Conservation (phyloP, 2,888 invertebrate species). For the Toxonevra muliebris region DNA sequence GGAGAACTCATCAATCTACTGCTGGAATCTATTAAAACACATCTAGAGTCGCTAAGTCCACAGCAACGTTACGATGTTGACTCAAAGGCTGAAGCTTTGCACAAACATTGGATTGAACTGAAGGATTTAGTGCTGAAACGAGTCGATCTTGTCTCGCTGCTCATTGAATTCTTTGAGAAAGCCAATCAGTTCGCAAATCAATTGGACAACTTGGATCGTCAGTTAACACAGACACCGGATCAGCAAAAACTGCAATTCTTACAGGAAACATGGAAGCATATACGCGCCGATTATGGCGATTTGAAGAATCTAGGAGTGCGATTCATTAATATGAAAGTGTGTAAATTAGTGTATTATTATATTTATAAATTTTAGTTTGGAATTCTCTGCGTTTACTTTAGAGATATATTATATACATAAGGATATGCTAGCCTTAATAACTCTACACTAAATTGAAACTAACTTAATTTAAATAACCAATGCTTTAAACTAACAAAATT, state of each 20-base stretch:
- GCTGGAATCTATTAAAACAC: constrained; percentile 71
- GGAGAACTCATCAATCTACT: constrained; percentile 75
- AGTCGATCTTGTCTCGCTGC: constrained; percentile 73
- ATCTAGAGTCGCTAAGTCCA: constrained; percentile 73
- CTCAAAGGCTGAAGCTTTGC: constrained; percentile 71
- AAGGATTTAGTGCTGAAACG: constrained; percentile 71
- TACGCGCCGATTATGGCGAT: constrained; percentile 72
- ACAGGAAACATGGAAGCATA: constrained; percentile 69
- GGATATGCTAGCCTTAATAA: no score
- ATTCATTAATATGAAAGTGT: constrained; percentile 68
- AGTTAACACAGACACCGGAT: constrained; percentile 67
- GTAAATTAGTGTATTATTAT: constrained; percentile 52
- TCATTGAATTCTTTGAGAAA: constrained; percentile 77
- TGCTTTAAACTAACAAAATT: no score
- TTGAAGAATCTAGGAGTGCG: constrained; percentile 74
- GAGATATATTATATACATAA: not conserved
- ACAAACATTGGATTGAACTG: constrained; percentile 72
- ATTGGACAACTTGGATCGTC: constrained; percentile 73
- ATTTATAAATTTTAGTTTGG: constrained; percentile 27
- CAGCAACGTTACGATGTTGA: constrained; percentile 72
- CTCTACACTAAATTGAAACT: no score
- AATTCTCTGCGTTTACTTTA: constrained; percentile 28
- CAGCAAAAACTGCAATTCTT: constrained; percentile 68
- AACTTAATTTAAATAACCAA: no score
- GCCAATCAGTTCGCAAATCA: constrained; percentile 73